Evolutionary conservation across 2,888 invertebrate genomes (phyloP).

Genomic region (Minunthozetes semirufus): DNA sequence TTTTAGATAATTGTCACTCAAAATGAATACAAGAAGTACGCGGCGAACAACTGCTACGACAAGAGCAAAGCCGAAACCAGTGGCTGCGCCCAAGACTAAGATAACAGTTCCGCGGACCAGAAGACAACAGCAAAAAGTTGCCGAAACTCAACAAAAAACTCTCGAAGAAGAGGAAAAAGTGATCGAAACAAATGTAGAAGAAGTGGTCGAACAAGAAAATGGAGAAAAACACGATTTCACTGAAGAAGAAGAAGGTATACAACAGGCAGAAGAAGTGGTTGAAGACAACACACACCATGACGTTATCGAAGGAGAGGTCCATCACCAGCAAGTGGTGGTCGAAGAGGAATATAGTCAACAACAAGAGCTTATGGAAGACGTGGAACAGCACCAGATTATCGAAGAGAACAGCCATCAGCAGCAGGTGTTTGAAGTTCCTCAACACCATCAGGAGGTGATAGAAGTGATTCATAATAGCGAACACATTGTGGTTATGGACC

Average conservation of each 20-base stretch:
- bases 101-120: not conserved
- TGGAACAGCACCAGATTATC: not conserved
- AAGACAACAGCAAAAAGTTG: not conserved
- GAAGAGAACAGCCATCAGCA: not conserved
- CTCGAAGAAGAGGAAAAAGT: not conserved
- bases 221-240: not conserved
- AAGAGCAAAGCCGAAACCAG: not conserved
- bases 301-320: not conserved
- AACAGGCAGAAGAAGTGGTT: not conserved
- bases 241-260: not conserved
- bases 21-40: slow-evolving; percentile 9
- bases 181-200: not conserved
- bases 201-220: not conserved
- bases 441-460: not conserved
- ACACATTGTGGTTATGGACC: not conserved
- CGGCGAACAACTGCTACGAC: not conserved
- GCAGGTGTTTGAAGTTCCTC: too few relatives aligned
- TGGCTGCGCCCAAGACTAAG: not conserved
- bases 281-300: not conserved
- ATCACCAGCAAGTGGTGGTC: not conserved
- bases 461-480: not conserved
- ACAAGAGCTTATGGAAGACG: not conserved
- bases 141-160: not conserved
- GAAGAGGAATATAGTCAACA: slow-evolving; percentile 4
- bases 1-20: not conserved